A percentile compares a stretch with the other conserved stretches of the same genome.
Evolutionary conservation across 2,888 invertebrate genomes (phyloP).

Genomic region (Chrysina gloriosa): DNA sequence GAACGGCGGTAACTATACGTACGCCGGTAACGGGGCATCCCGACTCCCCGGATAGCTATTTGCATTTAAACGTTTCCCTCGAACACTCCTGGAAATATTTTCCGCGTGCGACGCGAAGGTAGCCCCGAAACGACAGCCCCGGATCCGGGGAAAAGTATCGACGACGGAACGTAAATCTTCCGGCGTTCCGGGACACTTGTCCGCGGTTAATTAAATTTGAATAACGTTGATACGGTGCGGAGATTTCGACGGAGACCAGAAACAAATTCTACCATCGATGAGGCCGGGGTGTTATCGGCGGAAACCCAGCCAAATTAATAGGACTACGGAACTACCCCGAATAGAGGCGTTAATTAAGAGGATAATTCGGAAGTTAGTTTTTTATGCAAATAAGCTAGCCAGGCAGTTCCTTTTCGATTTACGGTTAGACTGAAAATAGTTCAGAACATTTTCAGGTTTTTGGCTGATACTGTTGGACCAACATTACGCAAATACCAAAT

Average conservation of each 20-base stretch:
- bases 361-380: not conserved
- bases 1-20: not conserved
- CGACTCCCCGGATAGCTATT: conserved; percentile 1
- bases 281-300: not conserved
- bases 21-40: not conserved
- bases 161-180: conserved; percentile 35
- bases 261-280: conserved; percentile 26
- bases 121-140: not conserved
- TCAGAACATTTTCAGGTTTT: no score
- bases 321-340: not conserved
- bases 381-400: not conserved
- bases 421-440: no score
- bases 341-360: no score
- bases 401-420: not conserved
- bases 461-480: no score
- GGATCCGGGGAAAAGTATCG: conserved; percentile 23
- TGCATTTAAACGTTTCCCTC: conserved; percentile 25
- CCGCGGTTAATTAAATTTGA: conserved; percentile 36
- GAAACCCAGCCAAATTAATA: conserved; percentile 20
- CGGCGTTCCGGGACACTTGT: conserved; percentile 35
- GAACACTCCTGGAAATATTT: conserved; percentile 20
- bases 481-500: no score
- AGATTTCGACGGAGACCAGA: conserved; percentile 3
- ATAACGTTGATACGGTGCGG: conserved; percentile 26
- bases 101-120: conserved; percentile 3